These are phyloP conservation scores for Drosophila auraria DNA, from an alignment of 1,140 invertebrate species.

Conservation along the genomic window DNA sequence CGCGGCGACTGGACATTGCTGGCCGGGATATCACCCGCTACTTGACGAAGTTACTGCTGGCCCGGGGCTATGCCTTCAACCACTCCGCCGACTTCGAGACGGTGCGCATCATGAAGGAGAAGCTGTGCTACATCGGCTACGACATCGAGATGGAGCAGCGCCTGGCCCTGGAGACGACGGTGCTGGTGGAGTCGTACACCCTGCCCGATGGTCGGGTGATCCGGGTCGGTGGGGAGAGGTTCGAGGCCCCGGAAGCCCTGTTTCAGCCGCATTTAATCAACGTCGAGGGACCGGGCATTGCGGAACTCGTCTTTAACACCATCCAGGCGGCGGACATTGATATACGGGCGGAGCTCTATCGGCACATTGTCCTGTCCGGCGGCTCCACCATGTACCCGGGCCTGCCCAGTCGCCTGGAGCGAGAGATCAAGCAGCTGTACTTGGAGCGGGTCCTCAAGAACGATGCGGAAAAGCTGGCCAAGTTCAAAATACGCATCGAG, in stretches of 20 bases:
- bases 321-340: constrained; percentile 98
- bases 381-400: constrained; percentile 99
- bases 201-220: constrained; percentile 98
- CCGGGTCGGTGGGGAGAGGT: constrained; percentile 98
- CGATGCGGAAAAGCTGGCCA: constrained; percentile 95
- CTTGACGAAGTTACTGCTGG: constrained; percentile 97
- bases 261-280: constrained; percentile 99
- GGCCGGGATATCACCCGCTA: constrained; percentile 99
- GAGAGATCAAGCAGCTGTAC: constrained; percentile 99
- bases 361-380: constrained; percentile 99
- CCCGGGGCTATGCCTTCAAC: constrained; percentile 99
- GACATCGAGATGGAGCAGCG: constrained; percentile 99
- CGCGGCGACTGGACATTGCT: constrained; percentile 97
- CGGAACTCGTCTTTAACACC: constrained; percentile 98
- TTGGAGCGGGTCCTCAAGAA: constrained; percentile 98
- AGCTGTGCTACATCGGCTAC: constrained; percentile 99
- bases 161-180: constrained; percentile 98
- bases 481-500: constrained; percentile 99
- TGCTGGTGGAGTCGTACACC: constrained; percentile 98
- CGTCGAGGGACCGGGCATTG: constrained; percentile 97
- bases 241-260: constrained; percentile 98
- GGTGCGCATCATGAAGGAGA: constrained; percentile 99
- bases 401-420: constrained; percentile 96
- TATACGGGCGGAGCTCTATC: constrained; percentile 98
- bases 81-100: constrained; percentile 99